These are phyloP conservation scores for Carduelis carduelis DNA, from an alignment of 2,797 vertebrate species.

Conservation along the genomic window DNA sequence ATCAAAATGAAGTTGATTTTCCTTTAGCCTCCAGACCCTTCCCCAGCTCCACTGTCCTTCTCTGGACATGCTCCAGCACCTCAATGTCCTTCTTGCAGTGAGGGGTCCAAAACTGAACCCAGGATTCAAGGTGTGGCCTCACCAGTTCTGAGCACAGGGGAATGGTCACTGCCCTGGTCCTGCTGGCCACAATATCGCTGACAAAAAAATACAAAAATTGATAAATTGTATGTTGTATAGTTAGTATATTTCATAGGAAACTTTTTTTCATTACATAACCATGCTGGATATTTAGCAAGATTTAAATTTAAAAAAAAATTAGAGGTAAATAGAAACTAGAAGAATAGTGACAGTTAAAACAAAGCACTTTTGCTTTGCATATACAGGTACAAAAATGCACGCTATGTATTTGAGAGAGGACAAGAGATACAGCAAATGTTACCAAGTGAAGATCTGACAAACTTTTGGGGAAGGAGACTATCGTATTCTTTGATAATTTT, in stretches of 20 bases:
- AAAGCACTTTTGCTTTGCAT: not conserved
- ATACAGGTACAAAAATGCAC: not conserved
- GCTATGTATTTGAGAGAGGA: not conserved
- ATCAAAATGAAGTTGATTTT: not conserved
- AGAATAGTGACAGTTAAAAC: not conserved
- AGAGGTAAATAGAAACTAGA: not conserved
- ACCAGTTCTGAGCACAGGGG: rapidly evolving
- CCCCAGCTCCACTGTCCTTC: rapidly evolving
- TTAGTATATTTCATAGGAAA: not conserved
- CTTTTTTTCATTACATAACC: not conserved
- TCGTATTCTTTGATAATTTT: not conserved
- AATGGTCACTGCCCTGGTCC: rapidly evolving
- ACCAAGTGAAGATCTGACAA: not conserved
- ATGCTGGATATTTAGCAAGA: not conserved
- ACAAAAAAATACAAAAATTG: not conserved
- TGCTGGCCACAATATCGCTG: rapidly evolving
- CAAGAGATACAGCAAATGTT: not conserved
- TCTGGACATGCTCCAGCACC: rapidly evolving
- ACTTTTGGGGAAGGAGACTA: not conserved
- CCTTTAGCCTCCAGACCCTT: not conserved
- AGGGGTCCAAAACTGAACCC: not conserved
- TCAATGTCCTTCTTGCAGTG: not conserved
- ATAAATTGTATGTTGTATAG: not conserved
- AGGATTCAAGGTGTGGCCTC: rapidly evolving
- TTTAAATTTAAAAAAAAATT: not conserved